These are phyloP conservation scores for Eustalomyia histrio DNA, from an alignment of 2,888 invertebrate species.

Conservation along the genomic window DNA sequence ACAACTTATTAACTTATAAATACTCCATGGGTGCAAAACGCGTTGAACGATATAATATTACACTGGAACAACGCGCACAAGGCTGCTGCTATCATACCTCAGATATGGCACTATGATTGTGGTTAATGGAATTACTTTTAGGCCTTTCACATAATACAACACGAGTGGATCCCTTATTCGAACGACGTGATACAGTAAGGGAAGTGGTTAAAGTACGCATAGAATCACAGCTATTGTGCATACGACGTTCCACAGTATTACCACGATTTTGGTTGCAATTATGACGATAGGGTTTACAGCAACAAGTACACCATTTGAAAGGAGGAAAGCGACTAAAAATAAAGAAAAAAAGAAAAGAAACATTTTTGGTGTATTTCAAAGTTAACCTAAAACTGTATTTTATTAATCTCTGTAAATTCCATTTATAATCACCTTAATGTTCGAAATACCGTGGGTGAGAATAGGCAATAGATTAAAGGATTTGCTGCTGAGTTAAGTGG, in stretches of 20 bases:
- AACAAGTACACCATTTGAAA: slow-evolving; percentile 84
- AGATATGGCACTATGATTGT: slow-evolving; percentile 74
- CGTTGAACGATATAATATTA: slow-evolving; percentile 58
- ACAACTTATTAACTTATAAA: slow-evolving; percentile 26
- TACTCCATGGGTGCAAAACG: slow-evolving; percentile 50
- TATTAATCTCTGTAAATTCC: too few relatives aligned
- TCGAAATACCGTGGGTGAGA: slow-evolving; percentile 92
- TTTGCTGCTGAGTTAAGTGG: slow-evolving; percentile 96
- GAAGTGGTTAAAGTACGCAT: slow-evolving; percentile 79
- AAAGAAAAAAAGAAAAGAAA: slow-evolving; percentile 39
- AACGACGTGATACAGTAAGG: slow-evolving; percentile 77
- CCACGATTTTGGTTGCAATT: slow-evolving; percentile 76
- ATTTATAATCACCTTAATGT: slow-evolving; percentile 85
- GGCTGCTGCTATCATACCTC: slow-evolving; percentile 77
- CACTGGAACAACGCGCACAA: slow-evolving; percentile 60
- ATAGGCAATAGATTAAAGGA: slow-evolving; percentile 95
- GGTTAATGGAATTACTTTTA: slow-evolving; percentile 64
- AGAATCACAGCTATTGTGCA: slow-evolving; percentile 79
- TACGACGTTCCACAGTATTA: slow-evolving; percentile 76
- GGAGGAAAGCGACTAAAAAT: slow-evolving; percentile 81
- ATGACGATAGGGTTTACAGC: slow-evolving; percentile 80
- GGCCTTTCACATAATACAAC: slow-evolving; percentile 77
- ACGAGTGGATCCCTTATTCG: slow-evolving; percentile 75
- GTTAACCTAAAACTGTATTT: too few relatives aligned
- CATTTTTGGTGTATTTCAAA: not conserved